These are phyloP conservation scores for Danio albolineatus DNA, from an alignment of 2,797 vertebrate genomes.

Conservation along the genomic window DNA sequence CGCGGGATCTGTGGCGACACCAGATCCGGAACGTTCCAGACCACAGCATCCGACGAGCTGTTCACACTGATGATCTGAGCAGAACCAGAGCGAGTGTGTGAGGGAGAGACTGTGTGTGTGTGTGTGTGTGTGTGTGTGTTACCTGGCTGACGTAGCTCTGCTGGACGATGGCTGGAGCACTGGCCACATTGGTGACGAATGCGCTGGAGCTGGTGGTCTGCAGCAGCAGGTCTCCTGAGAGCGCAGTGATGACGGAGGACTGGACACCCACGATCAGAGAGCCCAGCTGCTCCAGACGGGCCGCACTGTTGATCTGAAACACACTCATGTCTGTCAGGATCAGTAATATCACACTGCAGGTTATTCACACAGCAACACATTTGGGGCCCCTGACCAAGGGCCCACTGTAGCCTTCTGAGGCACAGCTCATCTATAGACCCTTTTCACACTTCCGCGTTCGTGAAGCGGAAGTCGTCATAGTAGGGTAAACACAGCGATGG, in stretches of 20 bases:
- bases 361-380: too few relatives aligned
- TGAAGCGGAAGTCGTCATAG: too few relatives aligned
- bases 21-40: slow-evolving; percentile 74
- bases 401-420: too few relatives aligned
- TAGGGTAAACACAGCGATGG: too few relatives aligned
- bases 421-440: too few relatives aligned
- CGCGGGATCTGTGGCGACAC: slow-evolving; percentile 73
- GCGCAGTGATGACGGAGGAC: neutral
- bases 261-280: slow-evolving; percentile 73
- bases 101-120: neutral
- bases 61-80: slow-evolving; percentile 69
- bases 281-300: slow-evolving; percentile 63
- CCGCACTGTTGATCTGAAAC: slow-evolving; percentile 62
- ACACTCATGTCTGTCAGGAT: neutral
- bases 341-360: neutral
- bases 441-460: too few relatives aligned
- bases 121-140: slow-evolving; percentile 26
- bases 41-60: slow-evolving; percentile 52
- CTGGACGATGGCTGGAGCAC: slow-evolving; percentile 61
- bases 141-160: slow-evolving; percentile 73
- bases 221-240: slow-evolving; percentile 61
- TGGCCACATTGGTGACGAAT: slow-evolving; percentile 61
- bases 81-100: neutral
- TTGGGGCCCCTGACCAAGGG: too few relatives aligned
- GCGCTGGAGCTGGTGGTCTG: slow-evolving; percentile 31